Evolutionary conservation across 1,140 invertebrate species (phyloP).

Genomic region (Schlechtendalia chinensis): DNA sequence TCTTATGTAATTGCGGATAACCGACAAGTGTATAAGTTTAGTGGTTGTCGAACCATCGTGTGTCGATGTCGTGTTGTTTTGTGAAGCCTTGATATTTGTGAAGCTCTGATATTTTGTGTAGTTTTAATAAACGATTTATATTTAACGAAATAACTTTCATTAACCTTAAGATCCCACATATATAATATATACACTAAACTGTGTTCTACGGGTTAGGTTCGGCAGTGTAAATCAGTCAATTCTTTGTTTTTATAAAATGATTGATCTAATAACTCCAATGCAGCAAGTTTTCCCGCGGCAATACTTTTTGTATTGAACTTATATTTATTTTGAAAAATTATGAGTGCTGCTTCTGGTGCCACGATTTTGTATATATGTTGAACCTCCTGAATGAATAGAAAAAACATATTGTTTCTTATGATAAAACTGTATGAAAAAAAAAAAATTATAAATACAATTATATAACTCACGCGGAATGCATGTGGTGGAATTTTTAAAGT

Average conservation of each 20-base stretch:
- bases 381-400: background rate
- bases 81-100: no score
- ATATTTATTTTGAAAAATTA: conserved; percentile 13
- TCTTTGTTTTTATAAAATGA: background rate
- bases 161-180: no score
- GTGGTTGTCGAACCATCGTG: no score
- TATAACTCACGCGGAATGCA: background rate
- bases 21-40: no score
- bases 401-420: background rate
- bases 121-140: no score
- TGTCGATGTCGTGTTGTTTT: no score
- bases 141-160: no score
- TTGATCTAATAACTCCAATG: background rate
- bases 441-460: background rate
- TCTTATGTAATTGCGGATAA: no score
- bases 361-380: background rate
- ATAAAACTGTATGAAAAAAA: no score
- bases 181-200: no score
- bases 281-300: background rate
- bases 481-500: background rate
- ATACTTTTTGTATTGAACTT: background rate
- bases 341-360: background rate
- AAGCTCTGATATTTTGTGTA: no score
- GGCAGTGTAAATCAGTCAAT: background rate
- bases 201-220: background rate